phyloP scores from a whole-genome alignment of 2,797 vertebrate genomes.

The Coreius guichenoti region DNA sequence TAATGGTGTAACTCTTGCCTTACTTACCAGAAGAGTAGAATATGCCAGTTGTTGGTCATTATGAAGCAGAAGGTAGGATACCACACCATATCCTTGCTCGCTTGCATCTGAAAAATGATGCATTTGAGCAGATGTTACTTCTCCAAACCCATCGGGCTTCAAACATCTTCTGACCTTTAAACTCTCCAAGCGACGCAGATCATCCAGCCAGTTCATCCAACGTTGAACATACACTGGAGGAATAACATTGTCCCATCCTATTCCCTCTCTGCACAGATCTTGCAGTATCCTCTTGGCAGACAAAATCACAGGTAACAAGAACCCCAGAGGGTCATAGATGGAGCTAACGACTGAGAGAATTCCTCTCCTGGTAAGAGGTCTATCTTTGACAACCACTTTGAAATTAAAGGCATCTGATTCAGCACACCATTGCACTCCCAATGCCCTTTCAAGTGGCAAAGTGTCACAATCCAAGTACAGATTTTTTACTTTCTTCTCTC shows the following conservation, averaged over 20 bases:
- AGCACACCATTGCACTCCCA: background rate
- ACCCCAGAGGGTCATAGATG: background rate
- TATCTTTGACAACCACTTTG: background rate
- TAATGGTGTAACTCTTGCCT: constrained; percentile 22
- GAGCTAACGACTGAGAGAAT: background rate
- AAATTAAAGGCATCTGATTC: background rate
- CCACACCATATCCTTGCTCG: background rate
- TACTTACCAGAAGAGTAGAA: background rate
- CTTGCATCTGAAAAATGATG: background rate
- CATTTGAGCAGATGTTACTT: constrained; percentile 1
- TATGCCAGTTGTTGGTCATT: background rate
- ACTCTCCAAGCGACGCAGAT: too few relatives aligned
- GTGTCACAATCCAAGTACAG: background rate
- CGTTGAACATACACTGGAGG: too few relatives aligned
- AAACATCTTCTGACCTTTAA: too few relatives aligned
- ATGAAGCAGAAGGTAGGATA: background rate
- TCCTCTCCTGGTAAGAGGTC: background rate
- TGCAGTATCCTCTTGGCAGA: background rate
- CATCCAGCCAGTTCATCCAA: too few relatives aligned
- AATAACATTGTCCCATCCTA: background rate
- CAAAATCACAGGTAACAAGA: background rate
- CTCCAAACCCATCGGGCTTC: too few relatives aligned
- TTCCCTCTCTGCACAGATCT: background rate
- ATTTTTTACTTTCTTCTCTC: background rate
- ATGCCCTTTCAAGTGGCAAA: background rate